Percentiles rank a stretch among this genome's conserved stretches.
Evolutionary conservation across 92 coral and sea anemone species (phyloP).

Genomic region (Actinernus sp.): DNA sequence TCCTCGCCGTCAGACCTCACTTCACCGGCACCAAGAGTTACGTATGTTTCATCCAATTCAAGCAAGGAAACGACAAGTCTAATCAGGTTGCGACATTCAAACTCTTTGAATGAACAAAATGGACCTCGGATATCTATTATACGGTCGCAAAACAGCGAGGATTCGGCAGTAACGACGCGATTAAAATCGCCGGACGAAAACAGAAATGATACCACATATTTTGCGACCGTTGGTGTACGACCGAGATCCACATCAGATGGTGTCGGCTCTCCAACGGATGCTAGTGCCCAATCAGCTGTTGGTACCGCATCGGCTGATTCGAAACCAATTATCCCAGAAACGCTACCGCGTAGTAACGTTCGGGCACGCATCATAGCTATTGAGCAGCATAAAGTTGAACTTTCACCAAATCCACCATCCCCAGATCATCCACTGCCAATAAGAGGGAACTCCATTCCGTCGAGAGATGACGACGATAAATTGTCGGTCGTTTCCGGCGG

Average conservation of each 20-base stretch:
- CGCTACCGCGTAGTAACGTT: slow-evolving; percentile 19
- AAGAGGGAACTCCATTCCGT: not conserved
- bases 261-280: no score
- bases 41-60: not conserved
- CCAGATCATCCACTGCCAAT: slow-evolving; percentile 15
- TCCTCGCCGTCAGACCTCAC: not conserved
- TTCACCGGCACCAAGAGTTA: not conserved
- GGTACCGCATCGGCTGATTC: not conserved
- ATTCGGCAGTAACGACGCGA: not conserved
- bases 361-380: slow-evolving; percentile 56
- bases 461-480: slow-evolving; percentile 9
- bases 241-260: not conserved
- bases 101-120: not conserved
- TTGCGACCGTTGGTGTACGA: not conserved
- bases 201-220: slow-evolving; percentile 26
- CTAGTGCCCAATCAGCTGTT: not conserved
- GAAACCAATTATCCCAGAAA: slow-evolving; percentile 8
- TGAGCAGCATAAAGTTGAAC: slow-evolving; percentile 19
- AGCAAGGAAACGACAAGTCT: not conserved
- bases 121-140: not conserved
- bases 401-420: slow-evolving; percentile 1
- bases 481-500: slow-evolving; percentile 2
- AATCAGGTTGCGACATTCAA: not conserved
- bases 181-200: slow-evolving; percentile 24
- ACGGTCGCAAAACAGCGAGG: not conserved